phyloP scores from a whole-genome alignment of 2,113 vertebrate genomes.

The Hemiscyllium ocellatum region DNA sequence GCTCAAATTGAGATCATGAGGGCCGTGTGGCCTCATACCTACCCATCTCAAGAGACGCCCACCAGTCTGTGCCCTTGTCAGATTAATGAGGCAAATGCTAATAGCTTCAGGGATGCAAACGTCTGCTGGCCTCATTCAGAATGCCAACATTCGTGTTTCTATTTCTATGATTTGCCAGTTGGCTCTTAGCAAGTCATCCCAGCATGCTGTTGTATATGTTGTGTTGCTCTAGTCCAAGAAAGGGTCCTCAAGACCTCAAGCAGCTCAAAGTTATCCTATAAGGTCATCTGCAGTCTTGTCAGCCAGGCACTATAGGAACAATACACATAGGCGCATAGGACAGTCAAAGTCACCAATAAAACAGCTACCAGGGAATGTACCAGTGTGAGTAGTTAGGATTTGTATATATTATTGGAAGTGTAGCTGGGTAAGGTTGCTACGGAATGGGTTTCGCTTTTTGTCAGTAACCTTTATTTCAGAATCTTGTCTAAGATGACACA shows the following conservation, averaged over 20 bases:
- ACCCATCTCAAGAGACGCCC: not conserved
- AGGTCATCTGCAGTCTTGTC: not conserved
- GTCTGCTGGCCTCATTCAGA: not conserved
- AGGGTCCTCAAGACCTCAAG: not conserved
- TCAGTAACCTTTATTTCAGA: not conserved
- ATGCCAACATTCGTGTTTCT: not conserved
- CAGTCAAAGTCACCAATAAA: not conserved
- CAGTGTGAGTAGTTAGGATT: not conserved
- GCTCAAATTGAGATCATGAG: not conserved
- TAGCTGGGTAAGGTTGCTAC: not conserved
- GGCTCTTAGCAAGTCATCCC: not conserved
- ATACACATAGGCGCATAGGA: not conserved
- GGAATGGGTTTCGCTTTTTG: not conserved
- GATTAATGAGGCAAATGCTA: not conserved
- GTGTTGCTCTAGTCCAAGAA: not conserved
- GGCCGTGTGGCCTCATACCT: no score
- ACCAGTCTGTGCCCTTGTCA: no score
- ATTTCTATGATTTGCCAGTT: not conserved
- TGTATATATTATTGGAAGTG: not conserved
- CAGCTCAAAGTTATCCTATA: not conserved
- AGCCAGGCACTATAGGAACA: not conserved
- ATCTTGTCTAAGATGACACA: not conserved
- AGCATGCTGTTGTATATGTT: not conserved
- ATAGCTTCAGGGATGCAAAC: not conserved
- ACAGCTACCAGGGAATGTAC: not conserved